Evolutionary conservation across 2,113 vertebrate species (phyloP), one percentile per base, ranked within the genome.

Genomic region (Lepus europaeus): DNA sequence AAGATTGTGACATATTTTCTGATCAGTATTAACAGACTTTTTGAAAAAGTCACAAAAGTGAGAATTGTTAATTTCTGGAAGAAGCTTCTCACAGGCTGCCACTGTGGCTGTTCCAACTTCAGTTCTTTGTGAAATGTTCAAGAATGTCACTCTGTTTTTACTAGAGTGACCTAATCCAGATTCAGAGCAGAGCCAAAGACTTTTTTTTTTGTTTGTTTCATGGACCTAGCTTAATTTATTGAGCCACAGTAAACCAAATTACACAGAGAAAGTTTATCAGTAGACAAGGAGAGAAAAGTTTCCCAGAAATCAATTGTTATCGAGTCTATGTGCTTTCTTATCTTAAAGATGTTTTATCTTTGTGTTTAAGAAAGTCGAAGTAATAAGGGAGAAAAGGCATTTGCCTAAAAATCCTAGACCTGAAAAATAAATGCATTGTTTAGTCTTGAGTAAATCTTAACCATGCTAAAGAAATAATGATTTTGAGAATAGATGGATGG

Each of bases 1-100:
- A 33, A 83, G 66, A 89, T 59, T 72, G 22, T 92, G 89, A 85
- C 77, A 51, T 68, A 80, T 90, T 96, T 96, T 86, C 81, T 31
- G 17, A 84, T 72, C 63, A n/a, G 63, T 61, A 90, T 84, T 74
- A 84, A 83, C n/a, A 83, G 72, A 84, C 72, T 74, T 79, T 45
- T 93, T 87, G 56, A 73, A 79, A 92, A 95, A 59, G 29, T 78
- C 68, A 81, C 63, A 95, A 85, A 78, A 66, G 45, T 66, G 73
- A 77, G 78, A 92, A 92, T 78, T 49, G 59, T 39, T 77, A 95
- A 13, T 73, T 77, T 16, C n/a, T 53, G 2, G 49, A 84, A 73
- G 53, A 49, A 36, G 31, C 70, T 20, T 80, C 45, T 85, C 86
- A 56, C 72, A 27, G 45, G 77, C 23, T 70, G 53, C 25, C 72